Base-by-base conservation (phyloP, 1,140 invertebrate genomes). In the Anoplolepis gracilipes region DNA sequence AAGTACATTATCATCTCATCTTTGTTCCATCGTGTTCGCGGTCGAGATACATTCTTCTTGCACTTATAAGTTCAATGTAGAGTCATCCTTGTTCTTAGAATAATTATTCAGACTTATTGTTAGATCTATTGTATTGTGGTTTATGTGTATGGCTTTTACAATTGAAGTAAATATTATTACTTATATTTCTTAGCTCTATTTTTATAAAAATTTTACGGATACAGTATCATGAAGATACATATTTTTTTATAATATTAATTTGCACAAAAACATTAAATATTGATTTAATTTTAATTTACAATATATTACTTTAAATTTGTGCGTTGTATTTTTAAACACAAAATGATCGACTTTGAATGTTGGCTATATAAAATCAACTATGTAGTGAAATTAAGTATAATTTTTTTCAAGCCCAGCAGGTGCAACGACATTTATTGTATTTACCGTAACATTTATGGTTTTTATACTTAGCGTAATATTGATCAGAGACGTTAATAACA, bases 61-160 rank as follows among this genome's bases (percentile, higher is more conserved):
- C 53, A 28, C 30, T 11, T 57, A 33, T n/a, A 65, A 6, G 22
- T 70, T 59, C 49, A 30, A 67, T 42, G 25, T 49, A 49, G 30
- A 78, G 46, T 78, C 28, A 53, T 19, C 30, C 25, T n/a, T 16
- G 19, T 78, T 78, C 59, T 4, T 16, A 67, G 62, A 78, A 78
- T 36, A 78, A 79, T 28, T 53, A 39, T 53, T 36, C 28, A 25
- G 42, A 79, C n/a, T 65, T n/a, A n/a, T n/a, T n/a, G n/a, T n/a
- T 78, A 49, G n/a, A 19, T 8, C 36, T 8, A 46, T 61, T 49
- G 16, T 39, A 13, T n/a, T 8, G n/a, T 10, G 8, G 13, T 4
- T 53, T 72, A 72, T 6, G 42, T 33, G 3, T 30, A 25, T 25
- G 6, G 11, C n/a, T 64, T 55, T 46, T 55, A 25, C n/a, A 53